phyloP scores from a whole-genome alignment of 1,140 invertebrate genomes.

The Helicoverpa zea region DNA sequence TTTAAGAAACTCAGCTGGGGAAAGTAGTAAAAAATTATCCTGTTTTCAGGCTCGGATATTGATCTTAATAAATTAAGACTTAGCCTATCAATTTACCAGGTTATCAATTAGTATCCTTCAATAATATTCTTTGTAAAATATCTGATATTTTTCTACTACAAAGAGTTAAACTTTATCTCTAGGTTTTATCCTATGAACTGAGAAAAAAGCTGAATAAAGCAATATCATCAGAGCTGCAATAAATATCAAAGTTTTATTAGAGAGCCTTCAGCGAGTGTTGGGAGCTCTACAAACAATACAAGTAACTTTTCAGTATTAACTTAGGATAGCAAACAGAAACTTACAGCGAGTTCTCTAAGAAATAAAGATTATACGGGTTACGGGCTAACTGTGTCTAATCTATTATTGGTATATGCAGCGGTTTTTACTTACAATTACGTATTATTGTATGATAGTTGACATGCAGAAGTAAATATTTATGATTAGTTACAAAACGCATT shows the following conservation, averaged over 20 bases:
- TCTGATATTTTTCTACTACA: neutral
- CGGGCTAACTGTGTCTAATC: conserved; percentile 9
- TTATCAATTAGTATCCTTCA: too few relatives aligned
- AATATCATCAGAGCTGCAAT: conserved; percentile 23
- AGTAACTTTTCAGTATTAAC: conserved; percentile 40
- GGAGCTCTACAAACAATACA: conserved; percentile 32
- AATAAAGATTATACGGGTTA: conserved; percentile 39
- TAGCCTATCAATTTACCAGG: too few relatives aligned
- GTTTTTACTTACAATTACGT: neutral
- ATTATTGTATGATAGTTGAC: neutral
- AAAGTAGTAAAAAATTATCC: too few relatives aligned
- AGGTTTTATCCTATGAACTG: neutral
- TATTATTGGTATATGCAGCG: neutral
- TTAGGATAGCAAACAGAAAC: conserved; percentile 48
- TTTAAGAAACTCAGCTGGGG: too few relatives aligned
- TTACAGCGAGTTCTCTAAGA: conserved; percentile 32
- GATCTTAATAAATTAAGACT: too few relatives aligned
- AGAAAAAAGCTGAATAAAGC: conserved; percentile 7
- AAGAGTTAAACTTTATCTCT: neutral
- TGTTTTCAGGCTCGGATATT: too few relatives aligned
- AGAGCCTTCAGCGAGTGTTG: conserved; percentile 20
- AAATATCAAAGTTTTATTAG: conserved; percentile 46
- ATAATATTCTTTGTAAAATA: neutral
- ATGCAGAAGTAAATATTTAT: neutral
- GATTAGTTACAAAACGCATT: too few relatives aligned